Base-by-base conservation (phyloP, 1,140 invertebrate genomes). In the Leptinotarsa texana region DNA sequence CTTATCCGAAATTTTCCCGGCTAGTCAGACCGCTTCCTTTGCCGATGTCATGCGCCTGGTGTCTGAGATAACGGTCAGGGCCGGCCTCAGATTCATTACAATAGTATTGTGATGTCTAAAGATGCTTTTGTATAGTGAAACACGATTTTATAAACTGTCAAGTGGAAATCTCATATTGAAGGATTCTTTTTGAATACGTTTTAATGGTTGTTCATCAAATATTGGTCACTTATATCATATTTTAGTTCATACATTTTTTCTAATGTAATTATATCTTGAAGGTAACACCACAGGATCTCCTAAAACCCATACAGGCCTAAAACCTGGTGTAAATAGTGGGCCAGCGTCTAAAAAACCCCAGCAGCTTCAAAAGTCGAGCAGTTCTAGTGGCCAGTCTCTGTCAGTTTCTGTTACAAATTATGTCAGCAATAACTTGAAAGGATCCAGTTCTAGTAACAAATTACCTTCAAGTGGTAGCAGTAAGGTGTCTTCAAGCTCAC, bases 321-420 rank as follows among this genome's bases (percentile, higher is more conserved):
- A 96, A 84, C 93, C 94, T 0, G 94, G 94, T 0, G 93, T 95
- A 0, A 93, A 91, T 73, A 93, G 92, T 78, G 93, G 93, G 1
- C 93, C 93, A 1, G 92, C 92, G 4, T 94, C 92, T 0, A 94
- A 94, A 81, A 94, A 94, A 83, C 90, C 92, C 2, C 90, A 90
- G 83, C 83, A 84, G 69, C 83, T n/a, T 13, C 67, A 78, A 42
- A 77, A 80, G 27, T 76, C 79, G 71, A 79, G 63, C 15, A 73
- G 69, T 18, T 65, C 63, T 1, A 75, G 66, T 65, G 62, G 75
- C 15, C 75, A 74, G 2, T 72, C 63, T 22, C 17, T 57, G 17
- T 61, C 69, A 6, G 73, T 73, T 49, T 72, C 74, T 15, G 49
- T 22, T 18, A 73, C 73, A n/a, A 77, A 75, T 22, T 79, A 73